Base-by-base conservation (phyloP, 2,113 vertebrate species). In the Fukomys damarensis region DNA sequence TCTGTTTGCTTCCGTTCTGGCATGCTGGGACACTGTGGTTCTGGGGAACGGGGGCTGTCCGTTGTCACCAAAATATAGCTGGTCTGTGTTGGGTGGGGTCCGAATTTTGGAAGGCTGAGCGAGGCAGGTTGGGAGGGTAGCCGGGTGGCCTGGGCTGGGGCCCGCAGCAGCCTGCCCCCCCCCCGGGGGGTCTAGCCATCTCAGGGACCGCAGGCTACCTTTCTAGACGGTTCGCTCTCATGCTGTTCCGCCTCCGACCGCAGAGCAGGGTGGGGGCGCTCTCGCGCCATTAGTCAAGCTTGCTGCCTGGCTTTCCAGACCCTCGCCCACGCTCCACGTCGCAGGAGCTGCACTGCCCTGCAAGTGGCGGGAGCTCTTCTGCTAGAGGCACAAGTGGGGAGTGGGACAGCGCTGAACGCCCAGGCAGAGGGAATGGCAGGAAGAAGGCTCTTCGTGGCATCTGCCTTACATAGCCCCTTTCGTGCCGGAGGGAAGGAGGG, bases 381-480 rank as follows among this genome's bases (percentile, higher is more conserved):
- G 12, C 0, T 1, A 1, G 3, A 66, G 17, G 46, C 77, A 49
- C 32, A 35, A n/a, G 93, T 9, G 61, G 54, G 56, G 11, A 66
- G 32, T 1, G n/a, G 32, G 16, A 20, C 1, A 58, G 32, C 52
- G 8, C 19, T 87, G 80, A 26, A 17, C 20, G 20, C 54, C 8
- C 3, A 1, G 35, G 43, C 2, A 12, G 81, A 94, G 35, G 52
- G 35, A 54, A 76, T 22, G 0, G 0, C 1, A 0, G 59, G n/a
- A 26, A 81, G 43, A 38, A 28, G 38, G 20, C 24, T 16, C 19
- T 14, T 7, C 63, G 16, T 1, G 7, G 49, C 1, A 0, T 12
- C 59, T 52, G 28, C 26, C 30, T 13, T 32, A 3, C 41, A 30
- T 83, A 61, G 68, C 22, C 16, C 24, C 2, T 82, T 86, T 95